Conservation (phyloP, 92 coral and sea anemone species). For the Epizoanthus stellaris region DNA sequence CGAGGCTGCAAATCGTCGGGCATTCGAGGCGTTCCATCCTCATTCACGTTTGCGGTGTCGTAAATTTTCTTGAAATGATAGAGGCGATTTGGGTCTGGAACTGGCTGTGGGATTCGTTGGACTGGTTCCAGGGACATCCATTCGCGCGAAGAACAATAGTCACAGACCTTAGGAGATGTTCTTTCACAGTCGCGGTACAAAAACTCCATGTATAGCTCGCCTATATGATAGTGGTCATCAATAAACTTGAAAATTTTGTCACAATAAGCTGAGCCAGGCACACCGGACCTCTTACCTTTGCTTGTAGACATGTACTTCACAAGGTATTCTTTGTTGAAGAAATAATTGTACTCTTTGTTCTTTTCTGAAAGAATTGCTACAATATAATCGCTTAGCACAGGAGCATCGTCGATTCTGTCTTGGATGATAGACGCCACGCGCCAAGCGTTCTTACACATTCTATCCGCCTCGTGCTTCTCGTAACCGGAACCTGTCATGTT, state of each 20-base stretch:
- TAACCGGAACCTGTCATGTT: slow-evolving; percentile 40
- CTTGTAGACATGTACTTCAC: not conserved
- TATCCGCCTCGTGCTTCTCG: slow-evolving; percentile 15
- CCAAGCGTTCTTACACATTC: slow-evolving; percentile 73
- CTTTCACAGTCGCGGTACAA: slow-evolving; percentile 21
- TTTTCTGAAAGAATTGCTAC: slow-evolving; percentile 5
- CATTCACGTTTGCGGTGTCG: slow-evolving; percentile 30
- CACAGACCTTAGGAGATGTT: not conserved
- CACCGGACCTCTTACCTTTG: slow-evolving; percentile 5
- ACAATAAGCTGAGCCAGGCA: slow-evolving; percentile 53
- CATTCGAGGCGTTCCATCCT: slow-evolving; percentile 28
- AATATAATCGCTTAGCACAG: slow-evolving; percentile 44
- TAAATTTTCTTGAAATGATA: slow-evolving; percentile 26
- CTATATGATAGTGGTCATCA: slow-evolving; percentile 43
- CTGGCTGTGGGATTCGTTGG: slow-evolving; percentile 45
- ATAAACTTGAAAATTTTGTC: slow-evolving; percentile 48
- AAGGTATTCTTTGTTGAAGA: not conserved
- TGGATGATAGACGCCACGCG: slow-evolving; percentile 42
- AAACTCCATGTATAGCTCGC: slow-evolving; percentile 35
- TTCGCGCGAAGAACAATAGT: slow-evolving; percentile 13
- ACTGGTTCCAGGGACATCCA: slow-evolving; percentile 36
- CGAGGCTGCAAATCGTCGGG: slow-evolving; percentile 56
- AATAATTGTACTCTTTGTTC: too few relatives aligned
- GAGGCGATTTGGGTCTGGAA: slow-evolving; percentile 39
- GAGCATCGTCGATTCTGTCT: slow-evolving; percentile 64